Conservation (phyloP, 2,797 vertebrate species). For the Gymnothorax reevesii region DNA sequence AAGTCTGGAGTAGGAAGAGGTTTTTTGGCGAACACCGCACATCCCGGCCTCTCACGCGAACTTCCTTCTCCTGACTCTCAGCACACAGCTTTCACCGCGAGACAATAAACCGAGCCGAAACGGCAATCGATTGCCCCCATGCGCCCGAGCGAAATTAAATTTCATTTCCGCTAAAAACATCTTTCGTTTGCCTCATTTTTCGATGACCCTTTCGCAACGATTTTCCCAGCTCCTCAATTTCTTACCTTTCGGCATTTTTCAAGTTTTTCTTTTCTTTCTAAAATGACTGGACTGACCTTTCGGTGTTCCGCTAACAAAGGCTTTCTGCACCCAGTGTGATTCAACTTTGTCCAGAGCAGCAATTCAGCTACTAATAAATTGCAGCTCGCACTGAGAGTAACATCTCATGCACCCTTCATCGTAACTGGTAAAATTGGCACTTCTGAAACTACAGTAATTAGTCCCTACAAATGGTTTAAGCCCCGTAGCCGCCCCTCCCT, state of each 20-base stretch:
- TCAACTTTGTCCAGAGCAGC: neutral
- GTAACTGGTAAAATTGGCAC: conserved; percentile 47
- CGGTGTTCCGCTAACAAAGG: neutral
- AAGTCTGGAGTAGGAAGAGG: neutral
- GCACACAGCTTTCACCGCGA: neutral
- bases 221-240: neutral
- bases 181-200: neutral
- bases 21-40: neutral
- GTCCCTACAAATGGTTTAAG: conserved; percentile 25
- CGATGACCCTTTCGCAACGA: neutral
- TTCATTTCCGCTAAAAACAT: neutral
- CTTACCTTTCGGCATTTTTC: neutral
- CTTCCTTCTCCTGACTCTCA: neutral
- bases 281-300: neutral
- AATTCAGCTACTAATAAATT: neutral
- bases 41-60: neutral
- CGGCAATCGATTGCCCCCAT: neutral
- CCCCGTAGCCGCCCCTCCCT: neutral
- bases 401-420: conserved; percentile 50
- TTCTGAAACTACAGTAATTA: conserved; percentile 46
- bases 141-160: neutral
- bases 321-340: neutral
- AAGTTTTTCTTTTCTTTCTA: neutral
- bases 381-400: conserved; percentile 34
- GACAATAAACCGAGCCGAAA: neutral